phyloP scores from a whole-genome alignment of 1,140 invertebrate genomes.

The Galendromus occidentalis region DNA sequence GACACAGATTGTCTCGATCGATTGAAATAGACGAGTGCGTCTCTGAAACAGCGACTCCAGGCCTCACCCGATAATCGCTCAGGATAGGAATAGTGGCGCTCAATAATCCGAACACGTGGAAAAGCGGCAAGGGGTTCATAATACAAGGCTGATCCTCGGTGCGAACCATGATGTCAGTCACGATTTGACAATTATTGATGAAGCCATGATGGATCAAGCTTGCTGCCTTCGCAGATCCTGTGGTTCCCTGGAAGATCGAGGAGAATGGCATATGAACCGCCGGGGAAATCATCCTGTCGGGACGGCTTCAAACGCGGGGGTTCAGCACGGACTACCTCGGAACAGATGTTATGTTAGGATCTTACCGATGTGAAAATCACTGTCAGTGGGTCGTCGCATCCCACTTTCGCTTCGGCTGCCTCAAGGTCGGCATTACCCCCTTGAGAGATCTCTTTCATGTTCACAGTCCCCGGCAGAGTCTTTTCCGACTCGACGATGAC shows the following conservation, averaged over 20 bases:
- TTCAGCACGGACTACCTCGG: too few relatives aligned
- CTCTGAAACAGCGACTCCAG: too few relatives aligned
- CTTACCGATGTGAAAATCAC: slow-evolving; percentile 56
- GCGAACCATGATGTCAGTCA: neutral
- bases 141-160: neutral
- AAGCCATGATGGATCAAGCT: neutral
- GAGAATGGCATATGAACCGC: neutral
- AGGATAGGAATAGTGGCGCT: neutral
- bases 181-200: neutral
- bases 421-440: neutral
- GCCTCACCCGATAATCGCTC: neutral
- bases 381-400: neutral
- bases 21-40: too few relatives aligned
- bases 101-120: neutral
- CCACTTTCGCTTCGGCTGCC: neutral
- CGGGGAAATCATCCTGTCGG: neutral
- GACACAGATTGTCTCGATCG: too few relatives aligned
- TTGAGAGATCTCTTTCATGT: neutral
- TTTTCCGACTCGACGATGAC: neutral
- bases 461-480: neutral
- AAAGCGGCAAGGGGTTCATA: neutral
- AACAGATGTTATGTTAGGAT: too few relatives aligned
- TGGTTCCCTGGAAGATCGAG: neutral
- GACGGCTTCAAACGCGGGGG: too few relatives aligned
- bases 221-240: neutral